Base-by-base conservation (phyloP, 2,888 invertebrate genomes). In the Cephonodes hylas region DNA sequence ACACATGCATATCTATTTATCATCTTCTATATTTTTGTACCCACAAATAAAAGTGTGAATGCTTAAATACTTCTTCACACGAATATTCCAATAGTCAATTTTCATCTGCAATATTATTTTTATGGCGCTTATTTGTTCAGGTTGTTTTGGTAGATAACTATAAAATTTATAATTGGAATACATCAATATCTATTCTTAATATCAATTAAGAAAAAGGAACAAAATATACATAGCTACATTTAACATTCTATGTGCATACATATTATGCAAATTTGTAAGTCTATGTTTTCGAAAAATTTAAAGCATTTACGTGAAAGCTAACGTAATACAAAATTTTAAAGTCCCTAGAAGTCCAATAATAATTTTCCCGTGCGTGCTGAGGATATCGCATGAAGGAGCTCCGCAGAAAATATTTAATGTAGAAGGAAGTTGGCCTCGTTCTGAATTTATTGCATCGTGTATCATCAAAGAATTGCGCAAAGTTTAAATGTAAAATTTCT, bases 361-460 rank as follows among this genome's bases (percentile, higher is more conserved):
- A 60, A 53, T 46, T 38, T 67, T 61, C 4, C 57, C 22, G 59
- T 58, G 53, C 58, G 8, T 60, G 48, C 58, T 67, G 53, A 53
- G 53, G 18, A 20, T 64, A 59, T 63, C 63, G 53, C 59, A 61
- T 60, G 63, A 60, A 64, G 48, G 60, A 66, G 27, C 27, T 53
- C 48, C 61, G 58, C 23, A 56, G 61, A 45, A 64, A 64, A 66
- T 65, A 73, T 67, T 69, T 65, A 64, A 65, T 66, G 53, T 60
- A 53, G 61, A 66, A 62, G 64, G 20, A 68, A 73, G 64, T 73
- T 69, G 60, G 64, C 48, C 62, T 58, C 63, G 69, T 62, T 64
- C 71, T 64, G 61, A 66, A 61, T 71, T 67, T 53, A 53, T 53
- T 31, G 31, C 53, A 31, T 31, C 27, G 10, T 53, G 53, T 53